Evolutionary conservation across 2,113 vertebrate genomes (phyloP).

Genomic region (Gorsachius goisagi): DNA sequence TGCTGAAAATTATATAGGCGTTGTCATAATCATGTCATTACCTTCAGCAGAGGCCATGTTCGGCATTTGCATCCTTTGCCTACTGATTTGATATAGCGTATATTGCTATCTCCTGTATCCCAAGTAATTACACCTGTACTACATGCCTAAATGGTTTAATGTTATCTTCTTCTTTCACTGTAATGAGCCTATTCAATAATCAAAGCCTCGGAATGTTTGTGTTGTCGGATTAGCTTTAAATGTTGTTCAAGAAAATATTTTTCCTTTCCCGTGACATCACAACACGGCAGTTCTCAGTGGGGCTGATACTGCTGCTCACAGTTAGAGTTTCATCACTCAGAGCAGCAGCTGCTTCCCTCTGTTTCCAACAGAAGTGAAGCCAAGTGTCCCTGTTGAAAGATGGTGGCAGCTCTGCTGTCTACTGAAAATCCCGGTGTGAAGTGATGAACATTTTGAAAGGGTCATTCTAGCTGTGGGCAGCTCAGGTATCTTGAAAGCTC

Average conservation of each 20-base stretch:
- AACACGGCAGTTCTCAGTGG: not conserved
- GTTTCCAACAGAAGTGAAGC: not conserved
- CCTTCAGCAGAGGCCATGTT: not conserved
- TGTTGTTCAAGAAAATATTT: not conserved
- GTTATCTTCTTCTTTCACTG: not conserved
- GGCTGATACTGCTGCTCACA: not conserved
- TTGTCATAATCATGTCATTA: not conserved
- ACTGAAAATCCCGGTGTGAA: not conserved
- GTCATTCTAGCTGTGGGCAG: not conserved
- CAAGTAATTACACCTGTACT: not conserved
- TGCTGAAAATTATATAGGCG: not conserved
- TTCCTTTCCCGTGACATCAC: not conserved
- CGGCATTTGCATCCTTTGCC: not conserved
- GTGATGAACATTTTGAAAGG: not conserved
- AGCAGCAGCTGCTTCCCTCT: not conserved
- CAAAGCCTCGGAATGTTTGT: not conserved
- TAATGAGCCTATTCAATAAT: not conserved
- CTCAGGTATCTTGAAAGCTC: not conserved
- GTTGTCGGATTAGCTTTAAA: conserved; percentile 1
- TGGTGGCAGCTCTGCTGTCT: not conserved
- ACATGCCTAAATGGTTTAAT: not conserved
- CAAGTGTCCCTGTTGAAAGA: not conserved
- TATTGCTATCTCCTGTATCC: not conserved
- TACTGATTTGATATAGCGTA: not conserved
- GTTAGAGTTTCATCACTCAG: not conserved